Conservation (phyloP, 1,140 invertebrate species). For the Saccostrea glomerata region DNA sequence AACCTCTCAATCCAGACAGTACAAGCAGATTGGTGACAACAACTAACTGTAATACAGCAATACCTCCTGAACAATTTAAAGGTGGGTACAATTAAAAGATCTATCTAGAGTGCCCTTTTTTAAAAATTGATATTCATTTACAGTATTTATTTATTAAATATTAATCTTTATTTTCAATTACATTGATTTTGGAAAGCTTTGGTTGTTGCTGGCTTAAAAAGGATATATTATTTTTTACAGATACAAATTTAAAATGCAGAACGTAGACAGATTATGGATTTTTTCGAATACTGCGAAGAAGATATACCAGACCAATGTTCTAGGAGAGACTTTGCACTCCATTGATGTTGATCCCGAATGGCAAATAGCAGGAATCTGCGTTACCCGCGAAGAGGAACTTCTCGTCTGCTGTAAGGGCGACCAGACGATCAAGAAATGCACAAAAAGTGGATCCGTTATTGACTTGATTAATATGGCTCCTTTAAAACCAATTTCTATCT, state of each 20-base stretch:
- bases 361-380: constrained; percentile 39
- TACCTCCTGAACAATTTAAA: too few relatives aligned
- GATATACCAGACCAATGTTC: constrained; percentile 33
- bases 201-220: too few relatives aligned
- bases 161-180: too few relatives aligned
- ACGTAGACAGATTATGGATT: constrained; percentile 24
- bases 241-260: constrained; percentile 18
- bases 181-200: too few relatives aligned
- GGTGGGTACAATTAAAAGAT: too few relatives aligned
- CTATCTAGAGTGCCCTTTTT: too few relatives aligned
- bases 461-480: constrained; percentile 36
- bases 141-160: too few relatives aligned
- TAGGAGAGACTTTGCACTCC: constrained; percentile 8
- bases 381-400: constrained; percentile 24
- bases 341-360: constrained; percentile 31
- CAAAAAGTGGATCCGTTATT: not conserved
- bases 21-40: not conserved
- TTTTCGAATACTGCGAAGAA: constrained; percentile 33
- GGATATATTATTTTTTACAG: not conserved
- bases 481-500: constrained; percentile 23
- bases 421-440: constrained; percentile 41
- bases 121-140: too few relatives aligned
- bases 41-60: not conserved
- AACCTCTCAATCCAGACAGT: not conserved
- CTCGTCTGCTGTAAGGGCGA: constrained; percentile 42